These are phyloP conservation scores for Nematopogon swammerdamellus DNA, from an alignment of 2,888 invertebrate species.

Conservation along the genomic window DNA sequence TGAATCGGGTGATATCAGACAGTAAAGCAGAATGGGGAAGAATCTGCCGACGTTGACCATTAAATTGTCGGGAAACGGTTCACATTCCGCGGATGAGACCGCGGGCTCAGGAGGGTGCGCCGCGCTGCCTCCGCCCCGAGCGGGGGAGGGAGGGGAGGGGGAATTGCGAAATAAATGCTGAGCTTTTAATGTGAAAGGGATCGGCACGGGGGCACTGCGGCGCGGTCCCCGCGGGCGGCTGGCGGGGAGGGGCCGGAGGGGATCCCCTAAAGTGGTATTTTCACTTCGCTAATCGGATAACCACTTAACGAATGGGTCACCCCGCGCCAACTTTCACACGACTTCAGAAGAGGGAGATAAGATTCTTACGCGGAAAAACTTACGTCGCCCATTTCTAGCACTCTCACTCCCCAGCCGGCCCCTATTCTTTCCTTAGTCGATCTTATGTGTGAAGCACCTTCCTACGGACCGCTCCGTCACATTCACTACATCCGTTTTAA, in stretches of 20 bases:
- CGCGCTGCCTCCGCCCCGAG: conserved; percentile 22
- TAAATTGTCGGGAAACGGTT: conserved; percentile 29
- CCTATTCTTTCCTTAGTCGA: too few species aligned
- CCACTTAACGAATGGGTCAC: conserved; percentile 58
- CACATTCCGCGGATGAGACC: conserved; percentile 26
- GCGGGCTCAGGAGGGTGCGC: conserved; percentile 11
- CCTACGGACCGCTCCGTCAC: too few species aligned
- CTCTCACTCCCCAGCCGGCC: too few species aligned
- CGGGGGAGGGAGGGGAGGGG: too few species aligned
- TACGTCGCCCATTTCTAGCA: conserved; percentile 26
- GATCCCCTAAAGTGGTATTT: conserved; percentile 58
- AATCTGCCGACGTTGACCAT: conserved; percentile 29
- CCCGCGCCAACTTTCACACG: conserved; percentile 56
- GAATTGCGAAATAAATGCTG: conserved; percentile 55
- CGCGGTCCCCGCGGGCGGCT: conserved; percentile 18
- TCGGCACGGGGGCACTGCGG: conserved; percentile 26
- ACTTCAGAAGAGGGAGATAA: conserved; percentile 42
- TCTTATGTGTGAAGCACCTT: too few species aligned
- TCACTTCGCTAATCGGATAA: conserved; percentile 63
- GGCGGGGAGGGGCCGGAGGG: conserved; percentile 48
- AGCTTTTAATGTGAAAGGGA: conserved; percentile 50
- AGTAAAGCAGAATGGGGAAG: conserved; percentile 18
- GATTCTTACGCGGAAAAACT: conserved; percentile 49
- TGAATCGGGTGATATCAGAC: too few species aligned
- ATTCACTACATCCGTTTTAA: too few species aligned